Conservation (phyloP, 1,140 invertebrate species). For the Phymorhynchus buccinoides region DNA sequence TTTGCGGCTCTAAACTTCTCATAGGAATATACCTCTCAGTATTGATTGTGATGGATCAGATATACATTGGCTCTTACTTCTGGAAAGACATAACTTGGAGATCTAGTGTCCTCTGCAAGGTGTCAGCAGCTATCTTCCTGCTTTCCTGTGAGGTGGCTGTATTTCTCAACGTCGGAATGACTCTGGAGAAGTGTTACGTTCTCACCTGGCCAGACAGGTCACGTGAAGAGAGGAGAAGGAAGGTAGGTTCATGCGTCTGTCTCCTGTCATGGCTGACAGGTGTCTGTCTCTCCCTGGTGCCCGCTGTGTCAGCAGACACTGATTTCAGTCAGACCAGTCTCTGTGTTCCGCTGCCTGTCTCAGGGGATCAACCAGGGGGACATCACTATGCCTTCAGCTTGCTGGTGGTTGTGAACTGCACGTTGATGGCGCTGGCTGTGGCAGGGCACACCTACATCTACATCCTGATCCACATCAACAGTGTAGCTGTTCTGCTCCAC, state of each 20-base stretch:
- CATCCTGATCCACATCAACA: background rate
- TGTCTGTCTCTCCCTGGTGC: slow-evolving; percentile 28
- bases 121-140: slow-evolving; percentile 31
- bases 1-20: slow-evolving; percentile 37
- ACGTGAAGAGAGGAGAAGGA: background rate
- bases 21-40: slow-evolving; percentile 39
- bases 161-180: slow-evolving; percentile 46
- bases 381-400: slow-evolving; percentile 49
- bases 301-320: slow-evolving; percentile 18
- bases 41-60: slow-evolving; percentile 25
- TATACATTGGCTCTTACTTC: slow-evolving; percentile 54
- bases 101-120: slow-evolving; percentile 1
- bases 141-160: slow-evolving; percentile 42
- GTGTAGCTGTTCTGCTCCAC: background rate
- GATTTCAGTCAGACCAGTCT: slow-evolving; percentile 52
- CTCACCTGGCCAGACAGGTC: background rate
- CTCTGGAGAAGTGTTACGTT: slow-evolving; percentile 38
- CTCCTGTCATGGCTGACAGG: slow-evolving; percentile 30
- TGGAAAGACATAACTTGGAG: slow-evolving; percentile 31
- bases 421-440: slow-evolving; percentile 44
- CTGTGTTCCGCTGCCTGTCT: slow-evolving; percentile 52
- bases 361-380: slow-evolving; percentile 32
- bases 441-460: slow-evolving; percentile 43
- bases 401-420: slow-evolving; percentile 50
- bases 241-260: slow-evolving; percentile 4